Conservation (phyloP, 2,113 vertebrate genomes). For the Gnathonemus longibarbis region DNA sequence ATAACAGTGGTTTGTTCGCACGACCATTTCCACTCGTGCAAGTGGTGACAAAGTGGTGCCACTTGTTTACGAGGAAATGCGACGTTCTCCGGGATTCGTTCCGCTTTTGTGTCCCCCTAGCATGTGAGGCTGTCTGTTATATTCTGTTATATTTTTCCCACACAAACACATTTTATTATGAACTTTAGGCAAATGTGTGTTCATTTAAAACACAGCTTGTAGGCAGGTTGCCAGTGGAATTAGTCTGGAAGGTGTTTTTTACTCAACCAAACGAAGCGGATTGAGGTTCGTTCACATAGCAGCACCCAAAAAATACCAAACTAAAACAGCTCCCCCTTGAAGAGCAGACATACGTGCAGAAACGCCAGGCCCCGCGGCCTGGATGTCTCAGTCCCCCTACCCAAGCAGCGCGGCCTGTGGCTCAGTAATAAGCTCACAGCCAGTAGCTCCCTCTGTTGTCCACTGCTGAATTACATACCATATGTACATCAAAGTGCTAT, state of each 20-base stretch:
- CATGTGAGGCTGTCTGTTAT: neutral
- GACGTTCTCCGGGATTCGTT: neutral
- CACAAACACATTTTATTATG: neutral
- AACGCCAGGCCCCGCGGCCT: neutral
- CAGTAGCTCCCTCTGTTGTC: slow-evolving; percentile 81
- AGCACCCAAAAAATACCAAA: neutral
- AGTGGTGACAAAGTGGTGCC: slow-evolving; percentile 19
- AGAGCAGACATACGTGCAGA: neutral
- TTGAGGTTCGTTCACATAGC: neutral
- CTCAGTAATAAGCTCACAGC: slow-evolving; percentile 61
- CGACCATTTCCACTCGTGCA: slow-evolving; percentile 15
- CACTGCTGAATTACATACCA: slow-evolving; percentile 58
- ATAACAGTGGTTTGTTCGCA: slow-evolving; percentile 24
- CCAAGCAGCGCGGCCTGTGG: neutral
- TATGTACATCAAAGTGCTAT: slow-evolving; percentile 15
- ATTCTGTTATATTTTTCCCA: neutral
- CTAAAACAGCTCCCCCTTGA: neutral
- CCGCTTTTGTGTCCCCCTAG: neutral
- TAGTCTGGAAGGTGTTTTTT: neutral
- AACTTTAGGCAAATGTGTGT: neutral
- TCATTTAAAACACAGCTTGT: neutral
- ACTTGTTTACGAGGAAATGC: slow-evolving; percentile 14
- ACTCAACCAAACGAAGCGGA: neutral
- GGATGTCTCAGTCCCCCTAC: neutral
- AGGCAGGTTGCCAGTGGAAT: neutral